phyloP scores from a whole-genome alignment of 2,113 vertebrate genomes.

The Symphodus melops region DNA sequence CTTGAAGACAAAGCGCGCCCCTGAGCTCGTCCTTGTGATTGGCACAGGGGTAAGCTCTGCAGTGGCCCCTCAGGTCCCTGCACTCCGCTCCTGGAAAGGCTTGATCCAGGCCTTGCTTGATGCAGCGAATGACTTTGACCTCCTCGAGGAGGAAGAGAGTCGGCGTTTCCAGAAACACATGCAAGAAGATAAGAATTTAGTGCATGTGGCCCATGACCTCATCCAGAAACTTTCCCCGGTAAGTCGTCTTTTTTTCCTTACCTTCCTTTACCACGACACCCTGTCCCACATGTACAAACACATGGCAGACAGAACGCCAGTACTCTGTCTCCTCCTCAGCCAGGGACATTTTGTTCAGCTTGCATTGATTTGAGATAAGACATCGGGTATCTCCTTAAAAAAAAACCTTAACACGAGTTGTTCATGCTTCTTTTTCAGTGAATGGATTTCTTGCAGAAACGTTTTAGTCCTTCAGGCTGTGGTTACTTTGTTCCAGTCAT shows the following conservation, averaged over 20 bases:
- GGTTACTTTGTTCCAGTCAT: no score
- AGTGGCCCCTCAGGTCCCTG: constrained; percentile 94
- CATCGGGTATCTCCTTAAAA: constrained; percentile 27
- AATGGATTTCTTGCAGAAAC: neutral
- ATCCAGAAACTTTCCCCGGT: constrained; percentile 98
- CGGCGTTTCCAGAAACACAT: constrained; percentile 93
- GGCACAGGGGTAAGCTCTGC: constrained; percentile 95
- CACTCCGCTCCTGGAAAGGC: constrained; percentile 95
- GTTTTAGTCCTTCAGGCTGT: neutral
- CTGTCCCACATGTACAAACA: constrained; percentile 23
- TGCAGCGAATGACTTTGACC: constrained; percentile 94
- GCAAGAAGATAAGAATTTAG: constrained; percentile 94
- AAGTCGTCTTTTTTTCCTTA: constrained; percentile 66
- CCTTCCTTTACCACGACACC: neutral
- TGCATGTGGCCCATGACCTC: constrained; percentile 96
- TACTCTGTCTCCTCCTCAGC: constrained; percentile 10
- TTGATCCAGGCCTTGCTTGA: constrained; percentile 95
- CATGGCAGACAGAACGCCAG: constrained; percentile 23
- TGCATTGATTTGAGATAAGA: constrained; percentile 20
- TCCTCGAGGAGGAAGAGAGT: constrained; percentile 95
- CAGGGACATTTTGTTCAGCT: constrained; percentile 16
- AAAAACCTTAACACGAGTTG: neutral
- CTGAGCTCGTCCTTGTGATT: constrained; percentile 93
- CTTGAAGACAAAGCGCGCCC: constrained; percentile 94
- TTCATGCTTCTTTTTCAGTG: neutral